Evolutionary conservation across 1,140 invertebrate genomes (phyloP).

Genomic region (Drosophila pectinifera): DNA sequence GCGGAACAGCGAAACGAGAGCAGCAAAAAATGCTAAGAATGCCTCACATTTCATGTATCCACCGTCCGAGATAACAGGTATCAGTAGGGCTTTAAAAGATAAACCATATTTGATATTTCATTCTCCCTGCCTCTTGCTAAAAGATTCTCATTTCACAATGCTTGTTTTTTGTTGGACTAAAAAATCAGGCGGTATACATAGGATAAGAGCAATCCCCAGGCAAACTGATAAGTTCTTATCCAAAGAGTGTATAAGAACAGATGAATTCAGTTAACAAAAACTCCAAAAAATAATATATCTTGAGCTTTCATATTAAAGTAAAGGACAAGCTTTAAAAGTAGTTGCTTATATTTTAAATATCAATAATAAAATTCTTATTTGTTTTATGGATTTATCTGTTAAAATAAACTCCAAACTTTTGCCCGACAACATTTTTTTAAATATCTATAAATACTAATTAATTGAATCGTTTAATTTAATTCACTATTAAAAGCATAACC

Average conservation of each 20-base stretch:
- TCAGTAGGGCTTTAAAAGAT: not conserved
- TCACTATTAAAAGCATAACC: no score
- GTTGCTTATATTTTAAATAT: no score
- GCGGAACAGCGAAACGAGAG: slow-evolving; percentile 28
- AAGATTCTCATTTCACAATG: not conserved
- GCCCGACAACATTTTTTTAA: no score
- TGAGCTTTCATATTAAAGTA: no score
- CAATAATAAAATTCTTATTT: no score
- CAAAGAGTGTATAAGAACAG: not conserved
- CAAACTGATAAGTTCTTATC: not conserved
- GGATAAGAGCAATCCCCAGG: not conserved
- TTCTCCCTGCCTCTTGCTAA: not conserved
- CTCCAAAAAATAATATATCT: no score
- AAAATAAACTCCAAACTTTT: no score
- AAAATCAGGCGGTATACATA: not conserved
- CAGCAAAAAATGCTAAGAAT: slow-evolving; percentile 23
- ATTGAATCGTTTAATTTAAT: not conserved
- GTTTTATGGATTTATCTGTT: no score
- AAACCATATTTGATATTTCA: not conserved
- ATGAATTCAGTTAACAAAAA: no score
- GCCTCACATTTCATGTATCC: not conserved
- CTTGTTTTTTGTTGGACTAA: not conserved
- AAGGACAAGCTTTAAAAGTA: no score
- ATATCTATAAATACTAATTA: not conserved
- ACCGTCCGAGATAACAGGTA: slow-evolving; percentile 24